Evolutionary conservation across 2,888 invertebrate species (phyloP), one percentile per base, ranked within the genome.

Genomic region (Aphidoletes aphidimyza): DNA sequence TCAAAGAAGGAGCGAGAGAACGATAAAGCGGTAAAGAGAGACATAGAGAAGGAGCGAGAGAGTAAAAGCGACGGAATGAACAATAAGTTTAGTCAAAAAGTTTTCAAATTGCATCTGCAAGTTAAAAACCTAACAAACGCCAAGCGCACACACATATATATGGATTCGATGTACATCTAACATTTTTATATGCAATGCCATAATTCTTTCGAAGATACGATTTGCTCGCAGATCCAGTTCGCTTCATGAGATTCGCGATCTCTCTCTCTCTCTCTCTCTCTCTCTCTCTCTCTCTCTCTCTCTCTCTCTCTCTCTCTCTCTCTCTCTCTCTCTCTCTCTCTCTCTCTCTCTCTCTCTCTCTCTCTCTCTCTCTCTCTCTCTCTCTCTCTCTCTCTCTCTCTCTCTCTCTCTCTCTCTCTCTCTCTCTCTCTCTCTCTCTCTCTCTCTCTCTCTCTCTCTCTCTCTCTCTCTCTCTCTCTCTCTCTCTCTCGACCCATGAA

Each of bases 41-140:
- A 8, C 8, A 45, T 45, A 14, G 45, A 45, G 14, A 45, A 45
- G 26, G 8, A 59, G 6, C 59, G 8, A 59, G 59, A 30, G 30
- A 2, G 59, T 14, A 34, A 36, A n/a, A 34, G 14, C 3, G 8
- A 34, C 30, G 2, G 69, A 45, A 45, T 45, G 45, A 45, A 45
- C 69, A 69, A 5, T 34, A 69, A 69, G 69, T 69, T 69, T 14
- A 69, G 69, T 34, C 26, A 69, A 54, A 54, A 36, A 69, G 36
- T 36, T 69, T 69, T 69, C 14, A 69, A 69, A 69, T 69, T 69
- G 69, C 69, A 34, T 69, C 69, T 69, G 34, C 69, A 69, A 69
- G 17, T 19, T 69, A 36, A 69, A 69, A 69, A 17, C 22, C 39
- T 22, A 54, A 22, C 22, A 54, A 54, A 54, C 22, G 5, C 54